A percentile compares a stretch with the other conserved stretches of the same genome.
Conservation (phyloP, 2,888 invertebrate species). For the Xestia c-nigrum region DNA sequence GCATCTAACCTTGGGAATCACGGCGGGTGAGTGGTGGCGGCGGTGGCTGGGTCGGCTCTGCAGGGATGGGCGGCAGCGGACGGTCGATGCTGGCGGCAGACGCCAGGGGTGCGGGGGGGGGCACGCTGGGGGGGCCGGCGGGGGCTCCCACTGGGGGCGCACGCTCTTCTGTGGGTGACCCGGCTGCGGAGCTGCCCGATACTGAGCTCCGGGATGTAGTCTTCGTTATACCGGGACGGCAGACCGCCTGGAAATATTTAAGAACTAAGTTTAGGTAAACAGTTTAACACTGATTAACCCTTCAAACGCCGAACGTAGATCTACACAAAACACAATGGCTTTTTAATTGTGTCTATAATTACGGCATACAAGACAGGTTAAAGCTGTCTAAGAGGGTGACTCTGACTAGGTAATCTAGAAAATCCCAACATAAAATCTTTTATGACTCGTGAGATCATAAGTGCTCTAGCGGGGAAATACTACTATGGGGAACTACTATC, state of each 20-base stretch:
- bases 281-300: constrained; percentile 2
- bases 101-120: constrained; percentile 84
- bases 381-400: neutral
- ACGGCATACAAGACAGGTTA: no score
- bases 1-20: constrained; percentile 92
- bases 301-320: no score
- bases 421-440: neutral
- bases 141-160: constrained; percentile 72
- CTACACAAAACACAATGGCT: no score
- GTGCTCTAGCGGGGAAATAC: neutral
- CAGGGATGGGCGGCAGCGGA: constrained; percentile 92
- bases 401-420: neutral
- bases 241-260: constrained; percentile 80
- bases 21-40: constrained; percentile 90
- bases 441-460: neutral
- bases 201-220: constrained; percentile 87
- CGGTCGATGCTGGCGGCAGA: constrained; percentile 88
- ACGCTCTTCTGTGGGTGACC: constrained; percentile 85
- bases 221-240: constrained; percentile 86
- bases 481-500: neutral
- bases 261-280: neutral
- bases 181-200: constrained; percentile 87
- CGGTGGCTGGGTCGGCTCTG: constrained; percentile 87
- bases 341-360: no score
- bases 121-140: constrained; percentile 84